Evolutionary conservation across 1,140 invertebrate species (phyloP).

Genomic region (Drepana arcuata): DNA sequence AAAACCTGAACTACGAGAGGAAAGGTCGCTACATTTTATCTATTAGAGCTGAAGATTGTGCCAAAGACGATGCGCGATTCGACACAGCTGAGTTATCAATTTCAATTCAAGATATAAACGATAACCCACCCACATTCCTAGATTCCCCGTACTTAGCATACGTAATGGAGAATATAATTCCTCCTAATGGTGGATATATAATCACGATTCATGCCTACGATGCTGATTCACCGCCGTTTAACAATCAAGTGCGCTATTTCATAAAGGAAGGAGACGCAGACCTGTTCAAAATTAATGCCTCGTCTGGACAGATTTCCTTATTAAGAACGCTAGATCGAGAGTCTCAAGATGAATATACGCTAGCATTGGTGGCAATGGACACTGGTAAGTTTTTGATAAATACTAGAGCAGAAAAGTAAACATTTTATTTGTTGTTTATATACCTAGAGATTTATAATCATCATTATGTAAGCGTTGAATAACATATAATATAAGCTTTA

Average conservation of each 20-base stretch:
- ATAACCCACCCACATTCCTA: slow-evolving; percentile 93
- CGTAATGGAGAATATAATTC: slow-evolving; percentile 92
- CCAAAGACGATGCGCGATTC: slow-evolving; percentile 75
- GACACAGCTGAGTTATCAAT: slow-evolving; percentile 83
- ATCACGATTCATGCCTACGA: slow-evolving; percentile 88
- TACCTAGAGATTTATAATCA: no score
- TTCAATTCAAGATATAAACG: slow-evolving; percentile 92
- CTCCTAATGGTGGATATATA: slow-evolving; percentile 83
- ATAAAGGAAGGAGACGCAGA: slow-evolving; percentile 93
- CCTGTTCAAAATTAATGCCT: slow-evolving; percentile 90
- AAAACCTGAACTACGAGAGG: slow-evolving; percentile 93
- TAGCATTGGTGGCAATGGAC: slow-evolving; percentile 93
- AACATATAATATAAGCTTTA: no score
- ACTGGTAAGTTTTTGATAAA: slow-evolving; percentile 84
- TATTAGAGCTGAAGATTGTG: slow-evolving; percentile 91
- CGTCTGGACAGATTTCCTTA: slow-evolving; percentile 89
- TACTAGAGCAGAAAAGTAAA: no score
- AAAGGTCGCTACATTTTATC: slow-evolving; percentile 87
- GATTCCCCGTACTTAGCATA: slow-evolving; percentile 92
- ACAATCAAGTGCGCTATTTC: slow-evolving; percentile 91
- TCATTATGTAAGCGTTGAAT: no score
- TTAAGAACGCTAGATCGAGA: slow-evolving; percentile 88
- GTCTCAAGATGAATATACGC: slow-evolving; percentile 83
- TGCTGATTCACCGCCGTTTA: slow-evolving; percentile 91
- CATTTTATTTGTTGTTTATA: no score